Evolutionary conservation across 2,797 vertebrate species (phyloP), one percentile per base, ranked within the genome.

Genomic region (Sardinella longiceps): DNA sequence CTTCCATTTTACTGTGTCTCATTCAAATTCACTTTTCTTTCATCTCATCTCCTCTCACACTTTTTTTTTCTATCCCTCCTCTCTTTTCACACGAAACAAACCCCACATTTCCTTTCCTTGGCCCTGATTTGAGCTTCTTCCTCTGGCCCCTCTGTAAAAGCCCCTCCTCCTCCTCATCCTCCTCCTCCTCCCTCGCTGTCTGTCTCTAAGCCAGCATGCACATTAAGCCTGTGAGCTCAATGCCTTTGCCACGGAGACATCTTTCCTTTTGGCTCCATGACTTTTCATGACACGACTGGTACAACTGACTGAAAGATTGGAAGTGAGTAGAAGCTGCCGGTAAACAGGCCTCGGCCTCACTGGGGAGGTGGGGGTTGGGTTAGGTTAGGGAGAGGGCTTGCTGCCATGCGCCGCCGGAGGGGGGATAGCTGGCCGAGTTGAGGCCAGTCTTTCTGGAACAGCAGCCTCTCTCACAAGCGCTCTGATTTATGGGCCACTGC

Each of bases 401-500:
- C 33, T 39, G 66, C 66, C 37, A 15, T 39, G 30, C 80, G 81
- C 63, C 70, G 43, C 50, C 14, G 3, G 50, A 58, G 80, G 46
- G 53, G 37, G 60, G 74, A 60, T 20, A 43, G 80, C 51, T 45
- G 58, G 74, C 39, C 81, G 70, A 39, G 83, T 23, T 43, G 58
- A 80, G 83, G 51, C 28, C 23, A 20, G 83, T 51, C 80, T 77
- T 20, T 81, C 23, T 50, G 39, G 37, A 81, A 48, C 46, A 1
- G 50, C 43, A 30, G n/a, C 80, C 70, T 60, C 33, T 30, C 77
- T 39, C 37, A 87, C 37, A 87, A 83, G 77, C 51, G 2, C 25
- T 25, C 37, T 80, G 85, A 84, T 84, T 87, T 84, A 85, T 83
- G 80, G 37, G 48, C 45, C 58, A 33, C 23, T 60, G 66, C 60